Evolutionary conservation across 2,797 vertebrate genomes (phyloP).

Genomic region (Tenualosa ilisha): DNA sequence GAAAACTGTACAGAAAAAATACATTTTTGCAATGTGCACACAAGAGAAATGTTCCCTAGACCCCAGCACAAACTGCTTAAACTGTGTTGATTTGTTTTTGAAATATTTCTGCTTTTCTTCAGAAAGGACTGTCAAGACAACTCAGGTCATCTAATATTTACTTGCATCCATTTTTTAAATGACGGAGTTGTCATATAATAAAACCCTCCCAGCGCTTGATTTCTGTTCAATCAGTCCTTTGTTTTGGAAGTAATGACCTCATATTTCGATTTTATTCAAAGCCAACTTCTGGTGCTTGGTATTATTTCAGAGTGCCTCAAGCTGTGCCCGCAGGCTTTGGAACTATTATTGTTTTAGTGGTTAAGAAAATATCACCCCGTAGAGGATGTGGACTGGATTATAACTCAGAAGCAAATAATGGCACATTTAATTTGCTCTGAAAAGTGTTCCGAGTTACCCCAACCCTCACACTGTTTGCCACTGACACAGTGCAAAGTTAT

Average conservation of each 20-base stretch:
- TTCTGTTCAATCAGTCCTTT: background rate
- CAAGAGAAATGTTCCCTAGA: background rate
- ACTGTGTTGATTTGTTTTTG: background rate
- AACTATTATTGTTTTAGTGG: conserved; percentile 18
- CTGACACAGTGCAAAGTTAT: background rate
- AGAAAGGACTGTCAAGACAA: background rate
- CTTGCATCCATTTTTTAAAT: background rate
- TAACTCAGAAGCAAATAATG: conserved; percentile 2
- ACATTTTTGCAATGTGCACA: background rate
- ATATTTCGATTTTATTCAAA: conserved; percentile 21
- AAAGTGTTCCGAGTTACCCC: background rate
- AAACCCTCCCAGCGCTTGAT: background rate
- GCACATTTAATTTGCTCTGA: background rate
- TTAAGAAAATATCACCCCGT: conserved; percentile 17
- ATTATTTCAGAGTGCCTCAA: background rate
- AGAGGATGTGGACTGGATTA: background rate
- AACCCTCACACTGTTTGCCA: background rate
- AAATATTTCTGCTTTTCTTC: background rate
- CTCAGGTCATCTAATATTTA: background rate
- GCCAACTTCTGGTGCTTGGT: background rate
- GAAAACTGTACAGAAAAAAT: background rate
- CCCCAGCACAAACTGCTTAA: background rate
- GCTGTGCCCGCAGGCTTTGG: background rate
- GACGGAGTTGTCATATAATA: background rate
- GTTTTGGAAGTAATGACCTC: conserved; percentile 20